Evolutionary conservation across 1,140 invertebrate genomes (phyloP), one percentile per base, ranked within the genome.

Genomic region (Drosophila yakuba): DNA sequence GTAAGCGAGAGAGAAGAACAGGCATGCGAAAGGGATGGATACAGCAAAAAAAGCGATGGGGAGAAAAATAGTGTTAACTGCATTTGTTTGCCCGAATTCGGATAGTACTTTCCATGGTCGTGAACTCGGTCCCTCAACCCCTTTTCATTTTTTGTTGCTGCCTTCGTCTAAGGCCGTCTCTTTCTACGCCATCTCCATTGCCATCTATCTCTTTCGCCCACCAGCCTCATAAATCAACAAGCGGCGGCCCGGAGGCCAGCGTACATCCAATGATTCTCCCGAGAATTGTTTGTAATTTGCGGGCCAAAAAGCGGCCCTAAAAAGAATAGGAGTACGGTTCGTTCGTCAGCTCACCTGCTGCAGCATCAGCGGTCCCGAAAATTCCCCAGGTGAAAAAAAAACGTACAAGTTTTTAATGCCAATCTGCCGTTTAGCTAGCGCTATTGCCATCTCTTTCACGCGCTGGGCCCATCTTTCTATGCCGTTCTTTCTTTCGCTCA

Each of bases 231-330:
- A 62, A 79, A 79, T 79, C 76, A 79, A 73, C 74, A 78, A 76
- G 51, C 66, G 73, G 28, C 35, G 47, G 23, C 60, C 71, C 73
- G 57, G 60, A 57, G 72, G 71, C 73, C 60, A 50, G 48, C 41
- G 73, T 52, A 20, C 20, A 75, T 57, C 60, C 72, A 66, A 75
- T 75, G 72, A 82, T 72, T 88, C 82, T 86, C 82, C 51, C 59
- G 82, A 55, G 82, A 78, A 88, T 86, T 76, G 75, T 63, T 76
- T 79, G 71, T 82, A 86, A 82, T 86, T 86, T 82, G 68, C 72
- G 58, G 73, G 69, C 78, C 73, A 57, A 63, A 62, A 78, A 78
- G 68, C 73, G 63, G 78, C 57, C 64, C 77, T 59, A 72, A 57
- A 45, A 48, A 17, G 47, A 50, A 50, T 50, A 50, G 47, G 25